Evolutionary conservation across 2,888 invertebrate genomes (phyloP), one percentile per base, ranked within the genome.

Genomic region (Nomada fabriciana): DNA sequence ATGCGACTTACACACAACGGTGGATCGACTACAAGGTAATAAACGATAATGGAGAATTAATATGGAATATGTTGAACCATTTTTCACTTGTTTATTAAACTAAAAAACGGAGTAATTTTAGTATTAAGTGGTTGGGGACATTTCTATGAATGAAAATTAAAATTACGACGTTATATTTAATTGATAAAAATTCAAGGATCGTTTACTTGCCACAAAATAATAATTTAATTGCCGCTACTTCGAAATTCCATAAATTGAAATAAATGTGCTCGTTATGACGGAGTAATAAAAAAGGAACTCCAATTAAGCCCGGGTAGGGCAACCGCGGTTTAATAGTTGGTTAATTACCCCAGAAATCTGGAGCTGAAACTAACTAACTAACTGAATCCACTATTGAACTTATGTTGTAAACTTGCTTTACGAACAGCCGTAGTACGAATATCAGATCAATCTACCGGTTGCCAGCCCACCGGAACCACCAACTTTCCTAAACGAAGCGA

Each of bases 311-410:
- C 15, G 36, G 47, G 36, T 55, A 53, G 20, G 53, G 50, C 63
- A 47, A 57, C 36, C 80, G 25, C 23, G 61, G 29, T 50, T 63
- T 59, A 61, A 78, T 76, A 80, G 55, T 70, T 42, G 47, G 60
- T 85, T 86, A 78, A 86, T 86, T 79, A 61, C 68, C 65, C 79
- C 75, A 69, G 76, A 84, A 81, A 86, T 82, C 84, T 57, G 61
- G 67, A 77, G 63, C 69, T 70, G 70, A 63, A 63, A 25, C 61
- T 52, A n/a, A 57, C 65, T 60, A 64, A 59, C 69, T 64, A 76
- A 85, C 73, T 73, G 52, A 70, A 73, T 73, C 57, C 64, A 57
- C 60, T 70, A 79, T 77, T 76, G 75, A 74, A 43, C 59, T 72
- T 73, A 36, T 53, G 25, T n/a, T 13, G 68, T 36, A 72, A 78